phyloP scores from a whole-genome alignment of 2,113 vertebrate species.

The Sciurus niger region DNA sequence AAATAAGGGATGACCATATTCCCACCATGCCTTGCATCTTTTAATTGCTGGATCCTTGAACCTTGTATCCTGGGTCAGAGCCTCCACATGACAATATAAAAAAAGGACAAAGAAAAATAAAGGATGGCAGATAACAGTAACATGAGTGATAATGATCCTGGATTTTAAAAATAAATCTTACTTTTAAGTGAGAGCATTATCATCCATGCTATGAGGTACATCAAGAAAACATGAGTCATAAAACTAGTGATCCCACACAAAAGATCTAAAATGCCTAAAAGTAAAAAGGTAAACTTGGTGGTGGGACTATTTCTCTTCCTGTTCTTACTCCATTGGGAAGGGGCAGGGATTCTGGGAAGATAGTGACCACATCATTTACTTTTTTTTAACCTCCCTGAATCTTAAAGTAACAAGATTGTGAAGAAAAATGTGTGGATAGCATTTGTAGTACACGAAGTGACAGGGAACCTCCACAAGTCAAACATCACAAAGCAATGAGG shows the following conservation, averaged over 20 bases:
- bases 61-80: too few relatives aligned
- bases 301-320: neutral
- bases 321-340: neutral
- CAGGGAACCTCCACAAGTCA: neutral
- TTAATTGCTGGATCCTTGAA: too few relatives aligned
- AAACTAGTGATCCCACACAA: constrained; percentile 45
- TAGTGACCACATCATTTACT: neutral
- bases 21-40: too few relatives aligned
- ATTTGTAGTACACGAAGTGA: constrained; percentile 9
- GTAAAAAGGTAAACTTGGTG: neutral
- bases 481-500: neutral
- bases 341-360: neutral
- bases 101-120: constrained; percentile 23
- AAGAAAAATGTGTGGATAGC: neutral
- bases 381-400: neutral
- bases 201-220: neutral
- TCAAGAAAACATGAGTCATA: constrained; percentile 1
- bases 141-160: neutral
- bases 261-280: constrained; percentile 5
- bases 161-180: neutral
- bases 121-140: neutral
- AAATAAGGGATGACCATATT: too few relatives aligned
- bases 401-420: neutral
- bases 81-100: neutral
- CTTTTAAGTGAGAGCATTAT: constrained; percentile 26